A percentile compares a stretch with the other conserved stretches of the same genome.
Evolutionary conservation across 1,140 invertebrate genomes (phyloP).

Genomic region (Brachionus calyciflorus): DNA sequence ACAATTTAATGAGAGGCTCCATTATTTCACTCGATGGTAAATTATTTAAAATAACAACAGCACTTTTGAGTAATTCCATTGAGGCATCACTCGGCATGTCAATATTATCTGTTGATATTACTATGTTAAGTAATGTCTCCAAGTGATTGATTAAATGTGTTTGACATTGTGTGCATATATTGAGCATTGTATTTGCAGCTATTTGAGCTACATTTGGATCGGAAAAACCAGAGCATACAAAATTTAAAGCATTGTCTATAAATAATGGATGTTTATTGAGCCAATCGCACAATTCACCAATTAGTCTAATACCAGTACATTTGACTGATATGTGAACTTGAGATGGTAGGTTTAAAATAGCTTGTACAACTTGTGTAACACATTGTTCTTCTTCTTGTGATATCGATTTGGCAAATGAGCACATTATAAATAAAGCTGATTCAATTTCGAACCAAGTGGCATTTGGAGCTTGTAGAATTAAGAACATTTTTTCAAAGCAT

Average conservation of each 20-base stretch:
- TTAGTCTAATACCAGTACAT: constrained; percentile 79
- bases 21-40: constrained; percentile 67
- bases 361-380: constrained; percentile 85
- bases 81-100: constrained; percentile 75
- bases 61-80: constrained; percentile 76
- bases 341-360: constrained; percentile 78
- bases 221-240: constrained; percentile 27
- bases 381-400: constrained; percentile 84
- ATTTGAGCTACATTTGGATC: constrained; percentile 72
- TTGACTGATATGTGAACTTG: constrained; percentile 81
- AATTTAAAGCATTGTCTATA: constrained; percentile 58
- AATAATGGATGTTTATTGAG: constrained; percentile 79
- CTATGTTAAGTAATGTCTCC: constrained; percentile 74
- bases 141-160: constrained; percentile 77
- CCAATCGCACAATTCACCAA: constrained; percentile 93
- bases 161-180: constrained; percentile 72
- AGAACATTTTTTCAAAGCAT: constrained; percentile 79
- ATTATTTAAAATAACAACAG: constrained; percentile 68
- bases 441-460: constrained; percentile 86
- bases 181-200: constrained; percentile 71
- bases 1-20: constrained; percentile 53
- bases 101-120: constrained; percentile 74
- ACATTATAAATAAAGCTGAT: constrained; percentile 91
- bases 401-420: constrained; percentile 89
- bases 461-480: constrained; percentile 56